Base-by-base conservation (phyloP, 2,113 vertebrate species). In the Columba livia region DNA sequence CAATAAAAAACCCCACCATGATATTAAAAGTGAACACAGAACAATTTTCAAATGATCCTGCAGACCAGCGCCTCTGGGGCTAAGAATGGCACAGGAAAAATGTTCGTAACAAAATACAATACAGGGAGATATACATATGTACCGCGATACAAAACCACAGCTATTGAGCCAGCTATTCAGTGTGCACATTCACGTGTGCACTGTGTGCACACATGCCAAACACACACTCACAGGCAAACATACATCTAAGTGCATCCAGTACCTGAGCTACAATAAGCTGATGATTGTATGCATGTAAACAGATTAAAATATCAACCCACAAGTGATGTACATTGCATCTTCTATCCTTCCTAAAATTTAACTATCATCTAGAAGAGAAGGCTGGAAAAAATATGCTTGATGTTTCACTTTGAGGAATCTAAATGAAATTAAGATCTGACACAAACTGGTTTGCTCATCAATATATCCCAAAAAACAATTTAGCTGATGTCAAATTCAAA, bases 401-500 rank as follows among this genome's bases (percentile, higher is more conserved):
- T 19, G 19, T 40, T 38, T 80, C 77, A 48, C 36, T 93, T 38
- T 51, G 47, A 89, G 60, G 44, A 84, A 92, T 26, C 19, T 28
- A 88, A 88, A 85, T 38, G 64, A 92, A 94, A 92, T 73, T 44
- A 74, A 78, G 3, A 73, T 69, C 42, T 15, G 21, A 90, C 66
- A 7, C 47, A 85, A 83, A 75, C 50, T 4, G 3, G 17, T 89
- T 90, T 89, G 21, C 11, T 96, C 62, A 92, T 65, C 73, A 72
- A 75, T 70, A 87, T n/a, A 72, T 36, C 34, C 44, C 61, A 90
- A 61, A 94, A 96, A 85, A 11, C 62, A 88, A 90, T 90, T 86
- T 67, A 69, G 85, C 82, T 88, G 90, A 96, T 50, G 44, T 88
- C 91, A 96, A 91, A 93, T 85, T 89, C 73, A 94, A 91, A 95